Base-by-base conservation (phyloP, 2,113 vertebrate genomes). In the Chaetorhynchus papuensis region DNA sequence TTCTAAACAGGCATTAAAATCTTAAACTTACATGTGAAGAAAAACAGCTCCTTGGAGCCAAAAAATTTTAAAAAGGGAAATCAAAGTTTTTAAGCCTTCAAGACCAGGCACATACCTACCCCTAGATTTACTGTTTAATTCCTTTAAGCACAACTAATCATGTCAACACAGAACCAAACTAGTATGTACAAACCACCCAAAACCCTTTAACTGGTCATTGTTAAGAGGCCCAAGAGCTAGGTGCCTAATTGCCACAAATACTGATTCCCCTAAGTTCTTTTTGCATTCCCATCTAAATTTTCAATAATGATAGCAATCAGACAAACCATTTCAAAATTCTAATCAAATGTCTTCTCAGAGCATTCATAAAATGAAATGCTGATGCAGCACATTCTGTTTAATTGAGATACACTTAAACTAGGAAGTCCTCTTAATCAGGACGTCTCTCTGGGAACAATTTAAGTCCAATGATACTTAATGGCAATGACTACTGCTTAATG, bases 391-490 rank as follows among this genome's bases (percentile, higher is more conserved):
- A 74, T 96, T 92, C 71, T 83, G 6, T 94, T 83, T 96, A 92
- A 96, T 95, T 93, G 95, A 93, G 90, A 94, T 90, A 89, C 92
- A 94, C 79, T 97, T 94, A 96, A 94, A 81, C 88, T 81, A 95
- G 90, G 92, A 97, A 96, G 94, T 96, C 93, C 64, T 20, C 85
- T 96, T 95, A 94, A 97, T 96, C 96, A 93, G 96, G 92, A 81
- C 9, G 23, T 83, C 94, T 96, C 93, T 91, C 82, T 77, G 94
- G 96, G 93, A 96, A 96, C 94, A 93, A 94, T 96, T 96, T 96
- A 96, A 88, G 88, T 93, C 94, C 96, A 93, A 93, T 95, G 96
- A 96, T 94, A 94, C 93, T 96, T 96, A 97, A 95, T 95, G 96
- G 85, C 95, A 96, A 96, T 95, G 94, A 96, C 94, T 95, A 95